Evolutionary conservation across 2,888 invertebrate genomes (phyloP), one percentile per base, ranked within the genome.

Genomic region (Caenorhabditis macrosperma): DNA sequence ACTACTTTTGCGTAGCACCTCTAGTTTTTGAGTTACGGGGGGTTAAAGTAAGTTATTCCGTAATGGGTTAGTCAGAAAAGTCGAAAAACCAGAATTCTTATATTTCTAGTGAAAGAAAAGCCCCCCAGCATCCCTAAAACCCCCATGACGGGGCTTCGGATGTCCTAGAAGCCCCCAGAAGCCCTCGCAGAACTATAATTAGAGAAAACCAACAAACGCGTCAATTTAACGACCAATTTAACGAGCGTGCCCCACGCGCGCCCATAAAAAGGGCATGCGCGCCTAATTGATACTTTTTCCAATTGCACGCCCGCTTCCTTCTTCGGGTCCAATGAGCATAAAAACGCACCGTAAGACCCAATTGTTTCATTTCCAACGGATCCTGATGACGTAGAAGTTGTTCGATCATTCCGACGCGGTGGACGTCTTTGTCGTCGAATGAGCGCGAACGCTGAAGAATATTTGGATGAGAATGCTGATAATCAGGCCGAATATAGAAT

Each of bases 401-500:
- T 30, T 64, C 83, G 33, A 83, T 82, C 83, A 83, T 83, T 57
- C 83, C 83, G 2, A 66, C 66, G 38, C 75, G 64, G 50, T 48
- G 46, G 2, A 52, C 44, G 22, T 72, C 78, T 7, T 68, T 59
- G 28, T 79, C 79, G 41, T 79, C 79, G 22, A 79, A 66, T 7
- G 79, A 79, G 1, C 75, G 68, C 9, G 79, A 79, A 20, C 79
- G 57, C 75, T 75, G 63, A 17, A 71, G 60, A 44, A 50, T 2
- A 38, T n/a, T n/a, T n/a, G n/a, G n/a, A n/a, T n/a, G n/a, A n/a
- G n/a, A n/a, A n/a, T n/a, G n/a, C n/a, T n/a, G n/a, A n/a, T n/a
- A n/a, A n/a, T n/a, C n/a, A n/a, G n/a, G n/a, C n/a, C n/a, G n/a
- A n/a, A n/a, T n/a, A n/a, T n/a, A n/a, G n/a, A n/a, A n/a, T n/a